Base-by-base conservation (phyloP, 1,140 invertebrate species). In the Drosophila rufa region DNA sequence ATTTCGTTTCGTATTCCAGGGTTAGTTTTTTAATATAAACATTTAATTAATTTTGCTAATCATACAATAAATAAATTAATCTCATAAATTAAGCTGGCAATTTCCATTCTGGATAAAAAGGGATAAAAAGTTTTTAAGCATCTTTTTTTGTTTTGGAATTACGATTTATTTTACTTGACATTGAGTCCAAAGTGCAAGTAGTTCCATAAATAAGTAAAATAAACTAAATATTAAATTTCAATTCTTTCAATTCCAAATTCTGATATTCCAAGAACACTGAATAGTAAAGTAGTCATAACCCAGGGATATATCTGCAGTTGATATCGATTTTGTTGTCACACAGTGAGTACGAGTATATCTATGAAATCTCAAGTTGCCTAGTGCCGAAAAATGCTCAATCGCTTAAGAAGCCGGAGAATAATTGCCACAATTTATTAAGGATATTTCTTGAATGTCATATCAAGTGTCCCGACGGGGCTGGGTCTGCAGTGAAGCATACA, bases 351-450 rank as follows among this genome's bases (percentile, higher is more conserved):
- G n/a, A 33, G n/a, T 14, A 51, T 14, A 51, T 33, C 30, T 42
- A 51, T 33, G 15, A 33, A 66, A 19, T 9, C n/a, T 30, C 59
- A 14, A 51, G 30, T 33, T 36, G 12, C 5, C 33, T 15, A 53
- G 50, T 19, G 6, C 36, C 47, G 11, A 53, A 42, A 56, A 22
- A 33, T 67, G 4, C 19, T 14, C 57, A 42, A 40, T 47, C 43
- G 11, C 48, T 36, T 46, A 33, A 36, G 50, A 25, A 45, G 19
- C n/a, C 25, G 30, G 65, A 51, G 47, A 57, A 50, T 74, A 74
- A 74, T 73, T 74, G 67, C 38, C n/a, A 36, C 50, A 43, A 74
- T 74, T 74, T 73, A 71, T 60, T 51, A 73, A n/a, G 53, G 70
- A 58, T 42, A 73, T 74, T 47, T 36, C 46, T 60, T 60, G 50